phyloP scores from a whole-genome alignment of 2,113 vertebrate genomes.

The Gnathonemus echidnorhynchus region DNA sequence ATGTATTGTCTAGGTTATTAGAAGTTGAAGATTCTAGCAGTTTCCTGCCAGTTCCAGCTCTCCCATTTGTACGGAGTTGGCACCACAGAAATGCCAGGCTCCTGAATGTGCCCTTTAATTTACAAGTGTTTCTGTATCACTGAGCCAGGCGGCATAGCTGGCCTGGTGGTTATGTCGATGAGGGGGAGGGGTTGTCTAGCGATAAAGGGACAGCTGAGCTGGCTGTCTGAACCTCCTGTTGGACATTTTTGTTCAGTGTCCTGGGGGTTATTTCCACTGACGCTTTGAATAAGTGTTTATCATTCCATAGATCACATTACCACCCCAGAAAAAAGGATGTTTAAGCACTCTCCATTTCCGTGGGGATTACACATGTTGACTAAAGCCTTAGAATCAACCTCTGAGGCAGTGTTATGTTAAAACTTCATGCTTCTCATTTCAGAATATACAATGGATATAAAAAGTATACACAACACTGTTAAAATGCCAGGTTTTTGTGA shows the following conservation, averaged over 20 bases:
- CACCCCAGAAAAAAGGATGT: background rate
- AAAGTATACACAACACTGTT: too few relatives aligned
- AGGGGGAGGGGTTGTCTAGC: background rate
- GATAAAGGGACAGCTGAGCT: background rate
- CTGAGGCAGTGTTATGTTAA: background rate
- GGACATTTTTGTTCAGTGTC: background rate
- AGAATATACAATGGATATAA: background rate
- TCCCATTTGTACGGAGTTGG: background rate
- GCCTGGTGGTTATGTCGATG: background rate
- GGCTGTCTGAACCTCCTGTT: background rate
- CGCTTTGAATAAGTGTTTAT: background rate
- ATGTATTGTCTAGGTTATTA: background rate
- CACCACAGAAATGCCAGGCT: background rate
- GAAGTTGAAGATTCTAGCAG: background rate
- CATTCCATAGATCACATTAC: slow-evolving; percentile 2
- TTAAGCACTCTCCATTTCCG: background rate
- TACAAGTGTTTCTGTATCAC: background rate
- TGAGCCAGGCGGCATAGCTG: background rate
- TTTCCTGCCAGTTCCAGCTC: background rate
- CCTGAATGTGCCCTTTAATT: background rate
- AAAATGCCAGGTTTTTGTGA: too few relatives aligned
- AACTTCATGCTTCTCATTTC: background rate
- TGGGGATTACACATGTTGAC: background rate
- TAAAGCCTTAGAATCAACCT: background rate
- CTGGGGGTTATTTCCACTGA: background rate